Conservation (phyloP, 2,797 vertebrate genomes). For the Rhynchotus rufescens region DNA sequence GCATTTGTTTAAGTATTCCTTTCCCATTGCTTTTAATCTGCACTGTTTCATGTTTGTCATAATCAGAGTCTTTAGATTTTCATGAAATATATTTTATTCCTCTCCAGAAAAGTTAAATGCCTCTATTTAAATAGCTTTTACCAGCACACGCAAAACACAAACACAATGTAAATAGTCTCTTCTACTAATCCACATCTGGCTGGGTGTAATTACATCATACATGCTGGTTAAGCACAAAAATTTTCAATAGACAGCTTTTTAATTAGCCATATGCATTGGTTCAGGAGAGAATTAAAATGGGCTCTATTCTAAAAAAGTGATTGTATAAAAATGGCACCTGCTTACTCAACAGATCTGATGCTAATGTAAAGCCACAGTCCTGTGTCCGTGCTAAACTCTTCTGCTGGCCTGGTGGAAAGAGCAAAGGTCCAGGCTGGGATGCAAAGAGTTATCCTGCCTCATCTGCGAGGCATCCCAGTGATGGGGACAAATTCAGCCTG, state of each 20-base stretch:
- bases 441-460: background rate
- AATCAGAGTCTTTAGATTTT: slow-evolving; percentile 75
- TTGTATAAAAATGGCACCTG: slow-evolving; percentile 38
- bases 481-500: background rate
- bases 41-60: slow-evolving; percentile 68
- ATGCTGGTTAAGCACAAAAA: slow-evolving; percentile 73
- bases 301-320: slow-evolving; percentile 11
- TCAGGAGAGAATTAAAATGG: slow-evolving; percentile 52
- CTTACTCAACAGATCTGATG: slow-evolving; percentile 26
- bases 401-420: background rate
- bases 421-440: background rate
- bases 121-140: slow-evolving; percentile 75
- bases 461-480: background rate
- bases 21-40: slow-evolving; percentile 54
- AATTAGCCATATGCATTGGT: slow-evolving; percentile 70
- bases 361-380: background rate
- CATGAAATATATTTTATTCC: slow-evolving; percentile 61
- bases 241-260: slow-evolving; percentile 65
- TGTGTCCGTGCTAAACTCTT: background rate
- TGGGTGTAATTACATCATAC: slow-evolving; percentile 67
- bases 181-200: slow-evolving; percentile 75
- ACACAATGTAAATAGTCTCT: slow-evolving; percentile 73
- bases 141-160: slow-evolving; percentile 68
- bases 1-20: slow-evolving; percentile 25
- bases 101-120: slow-evolving; percentile 62